phyloP scores from a whole-genome alignment of 2,888 invertebrate species.

The Phyllotreta cruciferae region DNA sequence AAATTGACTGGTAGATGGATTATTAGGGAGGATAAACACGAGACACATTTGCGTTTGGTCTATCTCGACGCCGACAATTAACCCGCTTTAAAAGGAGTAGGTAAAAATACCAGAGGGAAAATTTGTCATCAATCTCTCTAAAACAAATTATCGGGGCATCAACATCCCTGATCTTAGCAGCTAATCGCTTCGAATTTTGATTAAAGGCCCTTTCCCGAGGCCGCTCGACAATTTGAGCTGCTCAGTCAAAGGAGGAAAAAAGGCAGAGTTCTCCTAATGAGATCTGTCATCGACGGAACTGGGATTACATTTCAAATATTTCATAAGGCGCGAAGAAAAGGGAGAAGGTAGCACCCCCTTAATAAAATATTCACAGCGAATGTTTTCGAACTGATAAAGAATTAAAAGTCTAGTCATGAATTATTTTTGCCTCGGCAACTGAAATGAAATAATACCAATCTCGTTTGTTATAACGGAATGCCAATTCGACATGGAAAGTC shows the following conservation, averaged over 20 bases:
- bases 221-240: conserved; percentile 18
- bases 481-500: no score
- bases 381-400: conserved; percentile 25
- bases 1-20: conserved; percentile 24
- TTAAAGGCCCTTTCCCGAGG: conserved; percentile 1
- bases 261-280: conserved; percentile 24
- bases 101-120: neutral
- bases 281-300: conserved; percentile 22
- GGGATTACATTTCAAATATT: conserved; percentile 27
- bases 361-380: conserved; percentile 24
- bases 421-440: neutral
- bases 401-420: conserved; percentile 22
- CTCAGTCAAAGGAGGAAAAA: conserved; percentile 14
- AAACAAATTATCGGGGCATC: conserved; percentile 10
- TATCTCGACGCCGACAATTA: neutral
- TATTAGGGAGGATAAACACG: conserved; percentile 6
- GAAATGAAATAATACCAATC: no score
- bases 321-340: conserved; percentile 13
- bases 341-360: conserved; percentile 3
- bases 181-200: conserved; percentile 11
- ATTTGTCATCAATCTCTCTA: neutral
- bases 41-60: neutral
- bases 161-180: conserved; percentile 9
- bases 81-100: conserved; percentile 1
- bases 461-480: no score